Evolutionary conservation across 1,140 invertebrate species (phyloP), one percentile per base, ranked within the genome.

Genomic region (Oedothorax gibbosus): DNA sequence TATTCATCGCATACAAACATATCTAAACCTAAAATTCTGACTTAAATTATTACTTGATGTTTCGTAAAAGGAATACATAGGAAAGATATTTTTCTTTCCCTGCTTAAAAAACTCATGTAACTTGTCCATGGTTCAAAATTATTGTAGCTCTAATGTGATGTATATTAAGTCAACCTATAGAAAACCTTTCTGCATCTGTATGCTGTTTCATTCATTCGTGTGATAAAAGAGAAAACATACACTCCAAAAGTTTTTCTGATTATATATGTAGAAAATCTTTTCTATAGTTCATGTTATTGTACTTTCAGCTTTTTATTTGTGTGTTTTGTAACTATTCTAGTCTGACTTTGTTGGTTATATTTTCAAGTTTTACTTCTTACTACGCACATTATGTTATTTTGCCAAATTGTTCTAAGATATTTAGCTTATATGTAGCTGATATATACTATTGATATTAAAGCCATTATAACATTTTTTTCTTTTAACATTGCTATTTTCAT

Each of bases 171-270:
- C 35, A 35, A 35, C 35, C 35, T 35, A 35, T 35, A 35, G 35
- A 35, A 35, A 62, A 62, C 60, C 12, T 15, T 15, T 14, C 6
- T 62, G 60, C 12, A 1, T 62, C 60, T 15, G 6, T 62, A 62
- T 62, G 2, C 6, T 62, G 81, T 84, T 84, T 84, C 81, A 84
- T 84, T 84, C 72, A 71, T 69, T 85, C 20, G 73, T 77, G 83
- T 85, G 83, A 85, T 78, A 78, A 85, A 85, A 85, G 73, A 85
- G 83, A 85, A 85, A 85, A 85, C 83, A 85, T 56, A 20, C 56
- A 84, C 18, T 85, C 83, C 56, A 62, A 51, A 85, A 78, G 72
- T 85, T 85, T 84, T 85, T 85, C 83, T 51, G 62, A 72, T 85
- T 85, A 85, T 69, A 85, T 69, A 77, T 71, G 83, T 85, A 85